Evolutionary conservation across 1,140 invertebrate species (phyloP).

Genomic region (Helicoverpa armigera): DNA sequence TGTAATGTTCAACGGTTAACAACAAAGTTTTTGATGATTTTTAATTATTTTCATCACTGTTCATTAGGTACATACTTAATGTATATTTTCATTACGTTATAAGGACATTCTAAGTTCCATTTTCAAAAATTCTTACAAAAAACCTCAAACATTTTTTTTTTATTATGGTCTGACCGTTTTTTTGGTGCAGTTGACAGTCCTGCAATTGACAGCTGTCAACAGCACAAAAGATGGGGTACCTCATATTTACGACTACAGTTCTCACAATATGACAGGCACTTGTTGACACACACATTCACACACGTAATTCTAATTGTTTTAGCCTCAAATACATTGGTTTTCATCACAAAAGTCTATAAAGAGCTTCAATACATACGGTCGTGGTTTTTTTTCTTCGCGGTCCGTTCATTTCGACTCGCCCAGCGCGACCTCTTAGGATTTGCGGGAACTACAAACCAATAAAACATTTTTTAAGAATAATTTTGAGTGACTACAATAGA

Average conservation of each 20-base stretch:
- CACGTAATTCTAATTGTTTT: not conserved
- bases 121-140: no score
- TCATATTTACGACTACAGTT: not conserved
- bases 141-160: no score
- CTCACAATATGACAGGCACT: not conserved
- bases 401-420: not conserved
- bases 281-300: not conserved
- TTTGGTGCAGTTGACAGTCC: no score
- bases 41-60: no score
- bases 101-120: no score
- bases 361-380: slow-evolving; percentile 7
- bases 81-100: no score
- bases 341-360: not conserved
- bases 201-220: no score
- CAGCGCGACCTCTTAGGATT: slow-evolving; percentile 3
- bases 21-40: no score
- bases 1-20: no score
- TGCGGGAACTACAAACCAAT: slow-evolving; percentile 23
- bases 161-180: no score
- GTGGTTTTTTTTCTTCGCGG: not conserved
- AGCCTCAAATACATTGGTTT: not conserved
- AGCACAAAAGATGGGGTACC: not conserved
- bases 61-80: no score
- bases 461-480: not conserved
- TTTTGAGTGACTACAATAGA: no score